These are phyloP conservation scores for Bombus breviceps DNA, from an alignment of 1,140 invertebrate species.

Conservation along the genomic window DNA sequence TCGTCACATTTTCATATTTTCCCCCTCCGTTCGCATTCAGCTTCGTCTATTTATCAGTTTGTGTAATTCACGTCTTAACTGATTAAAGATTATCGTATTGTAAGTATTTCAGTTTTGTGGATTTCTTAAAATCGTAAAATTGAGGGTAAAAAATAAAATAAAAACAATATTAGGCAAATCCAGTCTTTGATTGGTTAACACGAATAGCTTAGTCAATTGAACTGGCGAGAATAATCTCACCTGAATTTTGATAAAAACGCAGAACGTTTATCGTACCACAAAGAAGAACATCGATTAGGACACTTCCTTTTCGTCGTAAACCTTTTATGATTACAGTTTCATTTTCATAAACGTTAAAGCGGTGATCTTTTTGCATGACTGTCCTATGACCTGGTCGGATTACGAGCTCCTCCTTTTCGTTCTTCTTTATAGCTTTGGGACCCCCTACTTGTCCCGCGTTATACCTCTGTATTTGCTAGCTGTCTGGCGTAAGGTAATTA, in stretches of 20 bases:
- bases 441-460: constrained; percentile 47
- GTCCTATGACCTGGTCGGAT: constrained; percentile 48
- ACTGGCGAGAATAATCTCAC: not conserved
- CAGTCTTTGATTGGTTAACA: no score
- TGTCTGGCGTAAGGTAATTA: constrained; percentile 80
- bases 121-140: not conserved
- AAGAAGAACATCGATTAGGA: constrained; percentile 4
- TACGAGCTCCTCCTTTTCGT: constrained; percentile 25
- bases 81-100: not conserved
- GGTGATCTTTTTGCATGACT: constrained; percentile 74
- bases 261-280: not conserved
- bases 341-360: constrained; percentile 82
- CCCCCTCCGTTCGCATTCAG: not conserved
- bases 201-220: no score
- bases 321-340: constrained; percentile 83
- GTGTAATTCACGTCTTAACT: not conserved
- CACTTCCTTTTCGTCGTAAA: constrained; percentile 71
- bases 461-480: constrained; percentile 50
- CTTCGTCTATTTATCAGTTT: not conserved
- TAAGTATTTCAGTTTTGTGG: not conserved
- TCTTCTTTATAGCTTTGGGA: constrained; percentile 28
- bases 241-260: constrained; percentile 23
- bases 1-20: not conserved
- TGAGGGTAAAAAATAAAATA: no score
- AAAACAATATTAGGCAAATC: no score